Evolutionary conservation across 2,797 vertebrate species (phyloP).

Genomic region (Falco concolor): DNA sequence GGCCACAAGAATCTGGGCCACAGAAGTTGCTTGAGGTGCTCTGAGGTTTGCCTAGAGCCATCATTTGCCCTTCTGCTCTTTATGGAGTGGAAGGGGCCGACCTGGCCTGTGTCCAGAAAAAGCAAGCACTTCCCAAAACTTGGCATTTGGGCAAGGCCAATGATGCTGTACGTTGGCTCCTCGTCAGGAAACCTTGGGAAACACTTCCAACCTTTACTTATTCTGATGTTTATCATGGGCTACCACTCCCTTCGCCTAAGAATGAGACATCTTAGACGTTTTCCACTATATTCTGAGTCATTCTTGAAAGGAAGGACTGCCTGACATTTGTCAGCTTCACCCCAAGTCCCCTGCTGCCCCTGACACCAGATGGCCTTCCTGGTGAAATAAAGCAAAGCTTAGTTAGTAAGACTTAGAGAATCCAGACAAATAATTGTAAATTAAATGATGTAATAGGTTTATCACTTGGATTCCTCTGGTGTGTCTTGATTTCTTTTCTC

Average conservation of each 20-base stretch:
- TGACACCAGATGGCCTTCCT: neutral
- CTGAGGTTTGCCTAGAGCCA: neutral
- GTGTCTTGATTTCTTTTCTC: neutral
- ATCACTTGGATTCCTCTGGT: neutral
- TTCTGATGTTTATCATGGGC: neutral
- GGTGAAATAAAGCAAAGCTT: neutral
- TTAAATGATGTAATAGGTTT: neutral
- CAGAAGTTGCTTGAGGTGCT: neutral
- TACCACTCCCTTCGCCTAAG: neutral
- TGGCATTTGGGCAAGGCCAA: neutral
- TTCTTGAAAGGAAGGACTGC: neutral
- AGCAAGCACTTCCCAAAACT: neutral
- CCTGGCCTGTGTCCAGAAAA: neutral
- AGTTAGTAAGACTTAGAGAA: neutral
- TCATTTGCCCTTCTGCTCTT: neutral
- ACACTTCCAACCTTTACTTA: neutral
- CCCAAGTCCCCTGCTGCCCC: fast-evolving
- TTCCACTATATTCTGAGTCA: neutral
- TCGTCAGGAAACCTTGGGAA: neutral
- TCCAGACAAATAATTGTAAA: neutral
- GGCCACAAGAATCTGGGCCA: neutral
- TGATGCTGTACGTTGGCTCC: neutral
- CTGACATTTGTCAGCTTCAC: neutral
- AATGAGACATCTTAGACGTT: neutral
- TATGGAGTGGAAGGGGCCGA: neutral